These are phyloP conservation scores for Brachypalpus laphriformis DNA, from an alignment of 2,888 invertebrate species.

Conservation along the genomic window DNA sequence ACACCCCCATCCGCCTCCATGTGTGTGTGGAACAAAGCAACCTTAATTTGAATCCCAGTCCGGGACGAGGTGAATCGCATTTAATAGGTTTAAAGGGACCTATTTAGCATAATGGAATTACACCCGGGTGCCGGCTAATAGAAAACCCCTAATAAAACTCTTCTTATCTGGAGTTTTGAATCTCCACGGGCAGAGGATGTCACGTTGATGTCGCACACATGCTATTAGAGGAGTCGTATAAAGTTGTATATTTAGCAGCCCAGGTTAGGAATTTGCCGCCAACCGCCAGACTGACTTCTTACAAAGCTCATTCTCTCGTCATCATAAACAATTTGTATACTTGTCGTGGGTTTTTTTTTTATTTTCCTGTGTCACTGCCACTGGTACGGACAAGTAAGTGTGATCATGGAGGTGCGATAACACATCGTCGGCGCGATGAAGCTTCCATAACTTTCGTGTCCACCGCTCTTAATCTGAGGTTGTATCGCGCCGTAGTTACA, in stretches of 20 bases:
- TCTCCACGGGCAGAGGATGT: constrained; percentile 39
- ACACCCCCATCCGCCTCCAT: neutral
- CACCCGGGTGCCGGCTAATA: constrained; percentile 72
- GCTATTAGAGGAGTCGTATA: constrained; percentile 39
- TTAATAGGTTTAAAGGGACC: constrained; percentile 74
- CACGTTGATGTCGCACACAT: constrained; percentile 53
- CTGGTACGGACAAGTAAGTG: constrained; percentile 47
- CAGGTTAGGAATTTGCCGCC: neutral
- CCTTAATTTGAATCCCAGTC: constrained; percentile 64
- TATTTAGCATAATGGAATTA: constrained; percentile 74
- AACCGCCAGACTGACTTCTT: constrained; percentile 10
- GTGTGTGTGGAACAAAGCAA: constrained; percentile 59
- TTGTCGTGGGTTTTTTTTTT: constrained; percentile 15
- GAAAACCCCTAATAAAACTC: constrained; percentile 72
- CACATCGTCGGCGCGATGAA: constrained; percentile 53
- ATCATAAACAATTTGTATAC: constrained; percentile 56
- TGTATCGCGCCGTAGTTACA: constrained; percentile 64
- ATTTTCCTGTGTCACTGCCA: neutral
- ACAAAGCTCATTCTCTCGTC: constrained; percentile 37
- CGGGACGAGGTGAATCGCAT: constrained; percentile 66
- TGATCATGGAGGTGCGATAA: constrained; percentile 55
- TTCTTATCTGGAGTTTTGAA: constrained; percentile 62
- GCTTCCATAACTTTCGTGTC: constrained; percentile 66
- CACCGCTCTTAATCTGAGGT: constrained; percentile 60
- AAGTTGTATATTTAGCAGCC: constrained; percentile 25